These are phyloP conservation scores for Sarcophaga peregrina DNA, from an alignment of 1,140 invertebrate genomes.

Conservation along the genomic window DNA sequence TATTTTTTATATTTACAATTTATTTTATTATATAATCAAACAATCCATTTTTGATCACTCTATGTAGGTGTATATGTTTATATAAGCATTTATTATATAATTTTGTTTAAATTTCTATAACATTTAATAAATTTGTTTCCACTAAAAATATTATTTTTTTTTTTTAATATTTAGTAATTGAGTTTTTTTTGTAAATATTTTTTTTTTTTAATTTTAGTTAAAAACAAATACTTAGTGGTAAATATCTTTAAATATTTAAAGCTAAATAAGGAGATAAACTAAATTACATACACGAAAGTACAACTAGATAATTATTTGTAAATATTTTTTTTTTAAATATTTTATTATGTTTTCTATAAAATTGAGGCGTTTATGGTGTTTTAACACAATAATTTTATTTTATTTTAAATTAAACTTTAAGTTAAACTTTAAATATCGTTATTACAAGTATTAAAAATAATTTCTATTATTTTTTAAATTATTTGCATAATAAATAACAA, in stretches of 20 bases:
- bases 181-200: not conserved
- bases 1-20: not conserved
- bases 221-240: constrained; percentile 39
- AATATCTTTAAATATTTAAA: constrained; percentile 37
- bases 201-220: not conserved
- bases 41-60: not conserved
- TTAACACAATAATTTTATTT: not conserved
- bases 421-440: constrained; percentile 14
- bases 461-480: not conserved
- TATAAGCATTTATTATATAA: constrained; percentile 7
- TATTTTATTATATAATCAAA: not conserved
- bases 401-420: constrained; percentile 27
- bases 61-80: not conserved
- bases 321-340: not conserved
- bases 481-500: not conserved
- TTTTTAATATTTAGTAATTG: too few relatives aligned
- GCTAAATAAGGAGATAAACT: constrained; percentile 28
- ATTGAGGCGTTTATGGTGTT: constrained; percentile 32
- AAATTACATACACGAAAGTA: constrained; percentile 21
- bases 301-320: constrained; percentile 7
- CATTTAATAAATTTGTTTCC: not conserved
- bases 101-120: not conserved
- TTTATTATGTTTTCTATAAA: not conserved
- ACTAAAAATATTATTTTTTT: not conserved
- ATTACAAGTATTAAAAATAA: not conserved